Evolutionary conservation across 2,113 vertebrate genomes (phyloP), one percentile per base, ranked within the genome.

Genomic region (Brachypodius melanocephalos): DNA sequence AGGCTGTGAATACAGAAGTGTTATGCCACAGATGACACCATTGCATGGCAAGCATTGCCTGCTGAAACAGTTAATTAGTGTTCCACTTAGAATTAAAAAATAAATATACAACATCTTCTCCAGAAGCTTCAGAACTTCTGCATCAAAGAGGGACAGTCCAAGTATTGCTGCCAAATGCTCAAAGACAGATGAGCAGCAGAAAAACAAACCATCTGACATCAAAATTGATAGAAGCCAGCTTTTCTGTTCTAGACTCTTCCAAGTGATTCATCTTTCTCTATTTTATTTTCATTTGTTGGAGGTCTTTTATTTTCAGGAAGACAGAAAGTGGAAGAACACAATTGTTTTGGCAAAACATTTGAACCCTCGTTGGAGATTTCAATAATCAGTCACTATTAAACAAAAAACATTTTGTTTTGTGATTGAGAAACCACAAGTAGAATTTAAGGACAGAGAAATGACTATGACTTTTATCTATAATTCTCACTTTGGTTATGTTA

Each of bases 381-480:
- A 78, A 45, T 68, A 91, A 86, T 48, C 61, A 81, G 45, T 10
- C 45, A 78, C 61, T 73, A 75, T 45, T 69, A 67, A 58, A 49
- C 46, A 58, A 78, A 85, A 89, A 46, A 2, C 0, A 42, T 29
- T 51, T 58, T 89, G n/a, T 32, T 71, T 72, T 49, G 34, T 28
- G 63, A 79, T 66, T 86, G 58, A 85, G 77, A 92, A 95, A 90
- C 19, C 28, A 87, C 91, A 92, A 75, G 36, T 11, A 85, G 69
- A 92, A 91, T 48, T 85, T 76, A 49, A 88, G 58, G 69, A 73
- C n/a, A 74, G 51, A 67, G 36, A 87, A 78, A 78, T 34, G 0
- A 74, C 26, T 46, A 5, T 10, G 40, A 85, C 48, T 90, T 90
- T 88, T 66, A 85, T 48, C 66, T 74, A 1, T 15, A 90, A 48